These are phyloP conservation scores for Mallateleia sp. DNA, from an alignment of 2,888 invertebrate genomes.

Conservation along the genomic window DNA sequence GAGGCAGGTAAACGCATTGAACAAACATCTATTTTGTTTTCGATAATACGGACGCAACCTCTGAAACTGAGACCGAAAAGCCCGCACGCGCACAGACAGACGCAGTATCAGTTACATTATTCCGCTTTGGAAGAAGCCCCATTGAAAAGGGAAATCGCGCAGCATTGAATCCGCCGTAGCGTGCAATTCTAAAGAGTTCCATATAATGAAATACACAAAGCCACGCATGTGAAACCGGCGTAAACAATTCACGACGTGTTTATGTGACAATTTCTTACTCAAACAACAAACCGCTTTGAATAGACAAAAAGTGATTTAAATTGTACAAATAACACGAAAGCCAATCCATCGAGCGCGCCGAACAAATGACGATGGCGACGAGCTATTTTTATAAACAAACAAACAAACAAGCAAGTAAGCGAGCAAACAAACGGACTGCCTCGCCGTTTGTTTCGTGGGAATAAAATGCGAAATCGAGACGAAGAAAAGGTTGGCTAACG, in stretches of 20 bases:
- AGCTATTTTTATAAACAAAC: constrained; percentile 3
- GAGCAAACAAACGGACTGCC: not conserved
- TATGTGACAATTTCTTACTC: constrained; percentile 59
- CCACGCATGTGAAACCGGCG: constrained; percentile 25
- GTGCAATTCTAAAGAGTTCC: constrained; percentile 27
- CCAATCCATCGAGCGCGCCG: constrained; percentile 8
- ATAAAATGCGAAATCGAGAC: not conserved
- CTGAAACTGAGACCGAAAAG: not conserved
- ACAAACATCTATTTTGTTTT: constrained; percentile 12
- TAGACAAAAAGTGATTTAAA: constrained; percentile 52
- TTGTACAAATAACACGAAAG: constrained; percentile 31
- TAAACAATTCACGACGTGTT: constrained; percentile 54
- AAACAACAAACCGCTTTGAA: constrained; percentile 50
- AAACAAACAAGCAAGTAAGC: not conserved
- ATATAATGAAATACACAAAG: constrained; percentile 46
- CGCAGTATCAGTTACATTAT: constrained; percentile 22
- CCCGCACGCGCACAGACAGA: not conserved
- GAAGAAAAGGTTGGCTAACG: not conserved
- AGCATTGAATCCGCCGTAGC: constrained; percentile 13
- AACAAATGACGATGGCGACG: too few relatives aligned
- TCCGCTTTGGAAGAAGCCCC: constrained; percentile 21
- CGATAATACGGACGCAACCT: constrained; percentile 10
- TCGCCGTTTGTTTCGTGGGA: not conserved
- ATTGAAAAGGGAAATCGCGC: constrained; percentile 35
- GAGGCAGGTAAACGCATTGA: not conserved